phyloP scores from a whole-genome alignment of 2,797 vertebrate species.

The Lutjanus campechanus region DNA sequence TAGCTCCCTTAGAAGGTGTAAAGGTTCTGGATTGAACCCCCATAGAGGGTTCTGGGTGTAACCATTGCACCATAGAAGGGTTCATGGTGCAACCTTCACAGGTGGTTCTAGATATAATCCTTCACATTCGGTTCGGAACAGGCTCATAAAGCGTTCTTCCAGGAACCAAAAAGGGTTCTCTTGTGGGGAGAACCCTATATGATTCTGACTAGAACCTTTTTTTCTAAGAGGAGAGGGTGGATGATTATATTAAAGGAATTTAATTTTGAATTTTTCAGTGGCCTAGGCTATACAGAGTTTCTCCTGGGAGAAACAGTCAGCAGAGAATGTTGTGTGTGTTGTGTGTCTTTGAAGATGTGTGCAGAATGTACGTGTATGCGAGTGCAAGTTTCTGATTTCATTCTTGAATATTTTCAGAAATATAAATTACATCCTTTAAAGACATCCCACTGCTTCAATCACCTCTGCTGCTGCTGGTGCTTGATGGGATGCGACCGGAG shows the following conservation, averaged over 20 bases:
- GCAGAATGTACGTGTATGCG: background rate
- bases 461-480: background rate
- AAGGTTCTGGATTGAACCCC: no score
- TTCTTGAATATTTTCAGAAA: constrained; percentile 26
- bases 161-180: no score
- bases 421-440: constrained; percentile 21
- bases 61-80: no score
- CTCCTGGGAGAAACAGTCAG: constrained; percentile 43
- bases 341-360: constrained; percentile 40
- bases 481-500: constrained; percentile 23
- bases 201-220: no score
- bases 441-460: background rate
- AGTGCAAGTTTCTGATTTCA: constrained; percentile 29
- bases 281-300: background rate
- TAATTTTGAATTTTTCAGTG: background rate
- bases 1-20: no score
- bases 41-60: no score
- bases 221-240: background rate
- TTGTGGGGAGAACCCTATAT: no score
- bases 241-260: constrained; percentile 35
- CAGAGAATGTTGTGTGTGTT: background rate
- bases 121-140: no score
- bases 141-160: no score
- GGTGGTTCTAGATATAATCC: no score
- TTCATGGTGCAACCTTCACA: no score